Conservation (phyloP, 1,140 invertebrate species). For the Seison nebaliae region DNA sequence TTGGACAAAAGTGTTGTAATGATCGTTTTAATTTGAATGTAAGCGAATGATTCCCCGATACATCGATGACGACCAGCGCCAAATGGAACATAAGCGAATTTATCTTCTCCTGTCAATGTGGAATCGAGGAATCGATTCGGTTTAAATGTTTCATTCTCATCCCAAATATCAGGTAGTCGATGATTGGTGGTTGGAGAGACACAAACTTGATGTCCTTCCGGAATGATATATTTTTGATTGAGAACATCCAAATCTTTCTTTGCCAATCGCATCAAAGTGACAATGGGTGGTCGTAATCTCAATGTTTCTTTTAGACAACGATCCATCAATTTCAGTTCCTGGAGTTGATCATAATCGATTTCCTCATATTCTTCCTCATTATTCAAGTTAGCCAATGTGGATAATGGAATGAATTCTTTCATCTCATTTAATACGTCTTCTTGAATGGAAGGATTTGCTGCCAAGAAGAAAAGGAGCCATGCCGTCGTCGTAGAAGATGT, state of each 20-base stretch:
- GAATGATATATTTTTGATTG: conserved; percentile 20
- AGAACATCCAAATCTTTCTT: conserved; percentile 15
- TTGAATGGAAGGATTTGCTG: too few relatives aligned
- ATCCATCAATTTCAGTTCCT: conserved; percentile 34
- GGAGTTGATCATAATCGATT: conserved; percentile 34
- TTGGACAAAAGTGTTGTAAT: conserved; percentile 17
- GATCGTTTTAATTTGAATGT: conserved; percentile 21
- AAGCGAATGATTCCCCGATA: conserved; percentile 23
- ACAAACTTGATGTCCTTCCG: conserved; percentile 21
- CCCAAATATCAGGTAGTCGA: conserved; percentile 17
- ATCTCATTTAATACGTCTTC: too few relatives aligned
- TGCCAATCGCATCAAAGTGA: conserved; percentile 15
- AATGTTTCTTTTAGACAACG: conserved; percentile 21
- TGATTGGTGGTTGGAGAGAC: conserved; percentile 21
- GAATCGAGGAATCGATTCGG: conserved; percentile 18
- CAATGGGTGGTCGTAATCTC: conserved; percentile 16
- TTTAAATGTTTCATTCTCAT: conserved; percentile 15
- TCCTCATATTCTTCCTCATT: too few relatives aligned
- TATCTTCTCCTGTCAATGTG: conserved; percentile 17
- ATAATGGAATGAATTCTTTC: too few relatives aligned
- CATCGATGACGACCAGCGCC: conserved; percentile 21
- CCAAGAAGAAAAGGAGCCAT: too few relatives aligned
- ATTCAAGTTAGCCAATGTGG: too few relatives aligned
- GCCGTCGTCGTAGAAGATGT: too few relatives aligned
- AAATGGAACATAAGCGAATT: conserved; percentile 21